phyloP scores from a whole-genome alignment of 2,113 vertebrate genomes.

The Anoplopoma fimbria region DNA sequence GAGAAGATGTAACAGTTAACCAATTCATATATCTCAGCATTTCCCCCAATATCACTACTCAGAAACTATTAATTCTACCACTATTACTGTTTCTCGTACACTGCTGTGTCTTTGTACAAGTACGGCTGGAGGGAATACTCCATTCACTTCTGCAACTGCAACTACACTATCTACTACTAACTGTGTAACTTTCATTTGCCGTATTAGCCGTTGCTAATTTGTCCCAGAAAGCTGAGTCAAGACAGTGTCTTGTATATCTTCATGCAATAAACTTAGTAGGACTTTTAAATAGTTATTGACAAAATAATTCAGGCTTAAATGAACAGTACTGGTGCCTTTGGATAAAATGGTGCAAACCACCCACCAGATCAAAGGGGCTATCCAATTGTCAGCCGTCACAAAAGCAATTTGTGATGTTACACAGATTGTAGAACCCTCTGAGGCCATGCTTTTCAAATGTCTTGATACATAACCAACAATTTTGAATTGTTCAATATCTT shows the following conservation, averaged over 20 bases:
- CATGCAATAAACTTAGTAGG: not conserved
- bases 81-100: too few relatives aligned
- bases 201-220: not conserved
- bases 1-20: not conserved
- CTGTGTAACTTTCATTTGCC: not conserved
- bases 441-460: not conserved
- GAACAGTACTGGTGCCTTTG: not conserved
- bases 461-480: not conserved
- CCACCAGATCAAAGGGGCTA: not conserved
- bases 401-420: not conserved
- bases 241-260: not conserved
- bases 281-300: not conserved
- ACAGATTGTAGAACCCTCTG: not conserved
- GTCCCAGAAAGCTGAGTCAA: not conserved
- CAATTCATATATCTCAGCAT: not conserved
- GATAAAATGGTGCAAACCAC: not conserved
- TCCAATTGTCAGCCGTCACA: not conserved
- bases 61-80: not conserved
- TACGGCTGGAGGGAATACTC: not conserved
- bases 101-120: not conserved
- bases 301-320: not conserved
- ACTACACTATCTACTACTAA: too few relatives aligned
- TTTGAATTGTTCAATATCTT: not conserved
- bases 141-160: not conserved
- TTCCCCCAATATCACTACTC: not conserved